phyloP scores from a whole-genome alignment of 2,113 vertebrate genomes.

The Xyliphius kryptos region DNA sequence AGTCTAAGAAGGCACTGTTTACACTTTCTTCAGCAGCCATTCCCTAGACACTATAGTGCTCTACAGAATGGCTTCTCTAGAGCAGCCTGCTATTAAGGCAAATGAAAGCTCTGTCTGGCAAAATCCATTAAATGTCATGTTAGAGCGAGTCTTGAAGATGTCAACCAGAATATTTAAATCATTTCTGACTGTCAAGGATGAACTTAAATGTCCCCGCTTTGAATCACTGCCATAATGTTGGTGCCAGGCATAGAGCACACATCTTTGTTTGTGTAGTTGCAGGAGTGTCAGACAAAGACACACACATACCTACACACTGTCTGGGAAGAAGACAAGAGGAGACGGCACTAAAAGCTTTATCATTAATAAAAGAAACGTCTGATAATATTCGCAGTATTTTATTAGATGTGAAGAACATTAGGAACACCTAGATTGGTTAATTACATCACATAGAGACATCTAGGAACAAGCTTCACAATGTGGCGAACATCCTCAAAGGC shows the following conservation, averaged over 20 bases:
- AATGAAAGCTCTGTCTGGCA: slow-evolving; percentile 8
- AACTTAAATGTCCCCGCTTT: background rate
- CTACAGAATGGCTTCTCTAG: slow-evolving; percentile 34
- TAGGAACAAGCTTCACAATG: too few relatives aligned
- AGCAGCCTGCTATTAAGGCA: slow-evolving; percentile 11
- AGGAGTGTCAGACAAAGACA: background rate
- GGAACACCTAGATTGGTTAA: too few relatives aligned
- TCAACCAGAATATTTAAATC: background rate
- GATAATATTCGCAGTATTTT: slow-evolving; percentile 20
- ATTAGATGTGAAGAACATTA: slow-evolving; percentile 7
- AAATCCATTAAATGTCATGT: slow-evolving; percentile 29
- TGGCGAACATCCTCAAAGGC: too few relatives aligned
- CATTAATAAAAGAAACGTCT: slow-evolving; percentile 8
- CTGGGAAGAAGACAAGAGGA: background rate
- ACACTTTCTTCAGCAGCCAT: background rate
- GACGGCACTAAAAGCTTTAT: background rate
- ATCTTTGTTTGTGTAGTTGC: slow-evolving; percentile 1
- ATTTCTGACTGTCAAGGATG: background rate
- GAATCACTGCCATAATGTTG: background rate
- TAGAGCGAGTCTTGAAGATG: slow-evolving; percentile 13
- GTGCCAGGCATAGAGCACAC: background rate
- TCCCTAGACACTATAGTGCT: slow-evolving; percentile 8
- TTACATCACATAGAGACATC: too few relatives aligned
- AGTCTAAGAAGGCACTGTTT: background rate
- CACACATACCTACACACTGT: slow-evolving; percentile 6